Conservation (phyloP, 2,113 vertebrate genomes). For the Willisornis vidua region DNA sequence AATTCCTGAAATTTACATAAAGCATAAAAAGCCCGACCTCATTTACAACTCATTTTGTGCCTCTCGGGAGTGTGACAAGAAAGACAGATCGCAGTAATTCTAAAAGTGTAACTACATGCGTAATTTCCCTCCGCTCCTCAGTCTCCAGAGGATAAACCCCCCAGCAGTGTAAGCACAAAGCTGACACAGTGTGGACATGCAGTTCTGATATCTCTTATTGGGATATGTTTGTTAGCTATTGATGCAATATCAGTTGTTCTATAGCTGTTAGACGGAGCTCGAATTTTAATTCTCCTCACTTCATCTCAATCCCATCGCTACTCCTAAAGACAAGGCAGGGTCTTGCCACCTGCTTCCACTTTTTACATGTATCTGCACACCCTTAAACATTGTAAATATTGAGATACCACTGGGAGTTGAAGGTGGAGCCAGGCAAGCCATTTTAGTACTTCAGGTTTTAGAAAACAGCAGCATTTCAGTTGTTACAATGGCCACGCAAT, state of each 20-base stretch:
- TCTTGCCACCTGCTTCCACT: not conserved
- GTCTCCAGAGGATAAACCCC: not conserved
- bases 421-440: not conserved
- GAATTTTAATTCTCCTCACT: not conserved
- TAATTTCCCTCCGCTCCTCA: not conserved
- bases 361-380: not conserved
- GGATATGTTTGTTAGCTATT: not conserved
- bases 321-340: fast-evolving
- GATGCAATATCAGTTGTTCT: not conserved
- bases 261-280: not conserved
- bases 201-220: not conserved
- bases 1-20: not conserved
- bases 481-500: not conserved
- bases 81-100: not conserved
- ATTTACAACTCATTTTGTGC: not conserved
- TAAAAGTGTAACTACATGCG: not conserved
- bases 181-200: fast-evolving
- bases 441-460: not conserved
- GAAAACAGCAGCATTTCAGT: not conserved
- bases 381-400: not conserved
- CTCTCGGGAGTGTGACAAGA: not conserved
- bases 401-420: not conserved
- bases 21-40: not conserved
- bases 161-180: not conserved
- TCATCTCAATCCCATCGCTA: not conserved